A percentile compares a stretch with the other conserved stretches of the same genome.
phyloP scores from a whole-genome alignment of 2,797 vertebrate species.

The Rhabdomys pumilio region DNA sequence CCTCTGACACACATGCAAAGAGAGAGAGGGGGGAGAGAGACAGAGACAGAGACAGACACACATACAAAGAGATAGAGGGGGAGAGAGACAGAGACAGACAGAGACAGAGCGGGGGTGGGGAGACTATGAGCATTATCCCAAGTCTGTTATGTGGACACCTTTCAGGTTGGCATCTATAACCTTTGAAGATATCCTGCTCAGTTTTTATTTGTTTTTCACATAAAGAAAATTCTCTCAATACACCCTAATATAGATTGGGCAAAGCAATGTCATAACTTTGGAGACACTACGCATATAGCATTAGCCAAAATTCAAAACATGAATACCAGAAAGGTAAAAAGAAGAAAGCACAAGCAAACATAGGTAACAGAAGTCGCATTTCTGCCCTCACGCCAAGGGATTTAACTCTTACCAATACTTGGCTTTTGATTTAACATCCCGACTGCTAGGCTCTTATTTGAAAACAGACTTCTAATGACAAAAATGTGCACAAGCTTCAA shows the following conservation, averaged over 20 bases:
- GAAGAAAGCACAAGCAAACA: not conserved
- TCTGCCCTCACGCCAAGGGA: not conserved
- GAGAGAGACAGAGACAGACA: not conserved
- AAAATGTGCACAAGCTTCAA: not conserved
- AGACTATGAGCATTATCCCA: not conserved
- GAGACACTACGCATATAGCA: not conserved
- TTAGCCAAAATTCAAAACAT: not conserved
- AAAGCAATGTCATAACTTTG: not conserved
- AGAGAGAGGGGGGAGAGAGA: too few relatives aligned
- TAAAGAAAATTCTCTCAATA: not conserved
- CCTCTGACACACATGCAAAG: not conserved
- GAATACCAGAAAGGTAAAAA: not conserved
- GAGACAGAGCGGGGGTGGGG: too few relatives aligned
- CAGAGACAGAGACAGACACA: not conserved
- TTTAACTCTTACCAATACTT: not conserved
- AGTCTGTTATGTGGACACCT: not conserved
- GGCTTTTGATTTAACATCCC: not conserved
- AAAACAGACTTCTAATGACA: not conserved
- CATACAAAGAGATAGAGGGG: not conserved
- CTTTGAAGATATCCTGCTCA: not conserved
- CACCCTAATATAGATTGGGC: not conserved
- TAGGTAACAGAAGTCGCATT: accelerated
- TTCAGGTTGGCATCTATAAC: not conserved
- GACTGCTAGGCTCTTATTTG: not conserved
- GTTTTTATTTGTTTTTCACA: not conserved